Evolutionary conservation across 2,888 invertebrate genomes (phyloP).

Genomic region (Stenichneumon culpator): DNA sequence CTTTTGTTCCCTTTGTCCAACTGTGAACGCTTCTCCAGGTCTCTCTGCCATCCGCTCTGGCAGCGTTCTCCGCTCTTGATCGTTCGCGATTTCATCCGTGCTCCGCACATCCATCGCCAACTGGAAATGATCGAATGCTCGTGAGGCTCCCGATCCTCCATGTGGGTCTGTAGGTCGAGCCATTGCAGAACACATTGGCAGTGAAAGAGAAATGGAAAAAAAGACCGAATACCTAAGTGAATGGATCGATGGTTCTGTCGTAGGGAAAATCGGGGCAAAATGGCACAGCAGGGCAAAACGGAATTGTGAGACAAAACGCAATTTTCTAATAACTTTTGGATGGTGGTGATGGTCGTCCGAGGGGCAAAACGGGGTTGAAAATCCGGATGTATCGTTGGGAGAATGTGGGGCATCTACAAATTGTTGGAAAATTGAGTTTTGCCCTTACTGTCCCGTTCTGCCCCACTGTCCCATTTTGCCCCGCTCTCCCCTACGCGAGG

Average conservation of each 20-base stretch:
- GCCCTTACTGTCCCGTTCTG: no score
- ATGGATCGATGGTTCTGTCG: not conserved
- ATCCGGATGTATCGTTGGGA: no score
- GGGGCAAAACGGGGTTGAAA: no score
- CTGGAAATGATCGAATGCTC: constrained; percentile 33
- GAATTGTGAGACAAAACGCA: no score
- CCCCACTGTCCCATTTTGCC: no score
- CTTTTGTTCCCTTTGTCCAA: constrained; percentile 63
- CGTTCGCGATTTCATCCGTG: constrained; percentile 24
- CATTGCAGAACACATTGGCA: constrained; percentile 9
- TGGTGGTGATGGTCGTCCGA: no score
- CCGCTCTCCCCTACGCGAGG: no score
- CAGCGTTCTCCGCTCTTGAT: constrained; percentile 32
- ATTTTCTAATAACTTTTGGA: no score
- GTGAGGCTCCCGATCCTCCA: not conserved
- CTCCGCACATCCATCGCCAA: constrained; percentile 20
- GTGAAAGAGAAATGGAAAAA: not conserved
- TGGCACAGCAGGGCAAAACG: not conserved
- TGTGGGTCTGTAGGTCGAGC: not conserved
- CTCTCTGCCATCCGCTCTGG: constrained; percentile 11
- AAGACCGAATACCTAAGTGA: not conserved
- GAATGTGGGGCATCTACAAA: no score
- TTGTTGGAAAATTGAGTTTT: no score
- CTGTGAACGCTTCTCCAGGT: constrained; percentile 39
- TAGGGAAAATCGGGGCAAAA: no score